Evolutionary conservation across 2,113 vertebrate genomes (phyloP).

Genomic region (Hirundichthys speculiger): DNA sequence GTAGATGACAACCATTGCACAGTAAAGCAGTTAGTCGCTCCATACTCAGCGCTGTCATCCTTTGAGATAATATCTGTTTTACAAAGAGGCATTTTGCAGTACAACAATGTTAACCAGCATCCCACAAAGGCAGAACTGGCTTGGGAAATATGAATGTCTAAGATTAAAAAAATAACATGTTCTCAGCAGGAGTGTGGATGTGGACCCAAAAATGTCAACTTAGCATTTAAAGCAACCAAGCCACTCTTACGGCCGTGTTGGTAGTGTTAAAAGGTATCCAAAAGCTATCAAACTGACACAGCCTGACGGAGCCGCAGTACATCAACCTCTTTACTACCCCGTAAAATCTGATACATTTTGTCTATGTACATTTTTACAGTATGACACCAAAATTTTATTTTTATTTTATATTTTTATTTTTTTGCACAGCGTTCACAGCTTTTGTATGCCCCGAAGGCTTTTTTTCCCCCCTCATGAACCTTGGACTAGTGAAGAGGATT

Average conservation of each 20-base stretch:
- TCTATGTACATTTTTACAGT: conserved; percentile 63
- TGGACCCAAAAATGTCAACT: conserved; percentile 72
- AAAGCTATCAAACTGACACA: conserved; percentile 74
- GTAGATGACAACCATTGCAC: conserved; percentile 18
- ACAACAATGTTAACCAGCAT: conserved; percentile 15
- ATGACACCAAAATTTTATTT: conserved; percentile 11
- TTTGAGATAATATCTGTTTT: conserved; percentile 6
- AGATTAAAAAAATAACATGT: conserved; percentile 15
- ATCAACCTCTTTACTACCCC: conserved; percentile 70
- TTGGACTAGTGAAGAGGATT: conserved; percentile 48
- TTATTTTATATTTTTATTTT: conserved; percentile 15
- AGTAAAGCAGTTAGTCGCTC: not conserved
- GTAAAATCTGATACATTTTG: conserved; percentile 71
- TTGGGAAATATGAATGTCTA: not conserved
- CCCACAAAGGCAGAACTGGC: not conserved
- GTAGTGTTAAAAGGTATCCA: conserved; percentile 68
- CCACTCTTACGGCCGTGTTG: conserved; percentile 62
- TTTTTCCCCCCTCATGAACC: conserved; percentile 38
- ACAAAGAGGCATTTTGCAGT: not conserved
- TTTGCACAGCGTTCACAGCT: conserved; percentile 46
- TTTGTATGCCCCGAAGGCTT: conserved; percentile 30
- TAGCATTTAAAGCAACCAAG: conserved; percentile 68
- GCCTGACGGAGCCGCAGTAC: conserved; percentile 51
- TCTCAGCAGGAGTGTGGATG: conserved; percentile 41
- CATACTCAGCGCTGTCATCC: not conserved